Evolutionary conservation across 2,797 vertebrate genomes (phyloP), one percentile per base, ranked within the genome.

Genomic region (Helicolenus hilgendorfi): DNA sequence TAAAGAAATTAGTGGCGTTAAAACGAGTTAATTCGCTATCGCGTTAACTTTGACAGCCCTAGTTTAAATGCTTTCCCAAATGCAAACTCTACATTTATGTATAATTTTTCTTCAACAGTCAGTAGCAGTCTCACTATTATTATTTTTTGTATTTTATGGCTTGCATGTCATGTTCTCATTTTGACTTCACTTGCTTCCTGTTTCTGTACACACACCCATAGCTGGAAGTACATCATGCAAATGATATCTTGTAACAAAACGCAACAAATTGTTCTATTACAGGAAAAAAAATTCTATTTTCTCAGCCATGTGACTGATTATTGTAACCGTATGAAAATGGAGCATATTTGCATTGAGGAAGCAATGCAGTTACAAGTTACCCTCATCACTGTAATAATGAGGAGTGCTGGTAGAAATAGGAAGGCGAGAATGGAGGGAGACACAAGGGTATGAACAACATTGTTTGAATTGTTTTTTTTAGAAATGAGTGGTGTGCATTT

Each of bases 281-380:
- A 31, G 4, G 11, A 55, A 15, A n/a, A n/a, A n/a, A n/a, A n/a
- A n/a, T 65, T 65, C 1, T 29, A 2, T 31, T 70, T 72, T 84
- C n/a, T 41, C 31, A 35, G 11, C 8, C 11, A 15, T 60, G 11
- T 38, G 33, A 55, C 18, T 15, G 63, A 70, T 79, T 36, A 64
- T 58, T 49, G 7, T 11, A 59, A 62, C 3, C 0, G 2, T 22
- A 65, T 0, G 14, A 59, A 76, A 68, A 64, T 41, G 22, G 6
- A 70, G 29, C 58, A 35, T 72, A 79, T 86, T 79, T 81, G 38
- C 41, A 76, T 4, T n/a, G 18, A 69, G n/a, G 68, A 62, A 11
- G 36, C 20, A 45, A 41, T 41, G 38, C 38, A 41, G 38, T 41
- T 15, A 41, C 59, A 38, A 27, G 24, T 84, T 74, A 63, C 31